Evolutionary conservation across 2,797 vertebrate species (phyloP), one percentile per base, ranked within the genome.

Genomic region (Malacoctenus gilli): DNA sequence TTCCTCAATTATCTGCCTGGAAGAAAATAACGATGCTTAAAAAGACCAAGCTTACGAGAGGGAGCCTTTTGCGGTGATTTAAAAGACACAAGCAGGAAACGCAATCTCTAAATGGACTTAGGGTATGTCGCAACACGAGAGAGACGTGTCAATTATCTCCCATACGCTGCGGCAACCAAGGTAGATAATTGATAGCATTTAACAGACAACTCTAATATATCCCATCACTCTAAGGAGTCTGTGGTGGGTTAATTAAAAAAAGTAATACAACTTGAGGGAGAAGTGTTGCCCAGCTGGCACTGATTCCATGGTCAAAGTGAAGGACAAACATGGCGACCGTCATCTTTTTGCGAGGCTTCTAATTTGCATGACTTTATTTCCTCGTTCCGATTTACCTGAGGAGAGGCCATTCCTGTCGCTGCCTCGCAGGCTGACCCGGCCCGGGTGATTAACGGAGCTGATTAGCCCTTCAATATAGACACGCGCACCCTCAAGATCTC

Each of bases 251-350:
- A 85, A 88, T 86, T 86, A 82, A 79, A 83, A n/a, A 82, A 82
- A 84, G 73, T 87, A 83, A 84, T 83, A 78, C 69, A 80, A 75
- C 74, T 71, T 78, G 75, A 86, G 78, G 78, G 80, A 84, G 65
- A 79, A 36, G 52, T 48, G 72, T 72, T 75, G 74, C 68, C 70
- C 71, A 67, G 67, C 48, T 80, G 74, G 77, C 75, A 80, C 59
- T 71, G 62, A 80, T 84, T 87, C 73, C 85, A 89, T 86, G 83
- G 88, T 89, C 86, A 87, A 85, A 78, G 59, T 85, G 81, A 89
- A 87, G 83, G 86, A 86, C 77, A 80, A 82, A 84, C 70, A 68
- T 59, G 28, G 43, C 22, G 71, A 72, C 77, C 68, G 20, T 72
- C 74, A 82, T 80, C 67, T 86, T 80, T 85, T 6, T 84, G 83